A percentile compares a stretch with the other conserved stretches of the same genome.
phyloP scores from a whole-genome alignment of 1,140 invertebrate species.

The Delia radicum region DNA sequence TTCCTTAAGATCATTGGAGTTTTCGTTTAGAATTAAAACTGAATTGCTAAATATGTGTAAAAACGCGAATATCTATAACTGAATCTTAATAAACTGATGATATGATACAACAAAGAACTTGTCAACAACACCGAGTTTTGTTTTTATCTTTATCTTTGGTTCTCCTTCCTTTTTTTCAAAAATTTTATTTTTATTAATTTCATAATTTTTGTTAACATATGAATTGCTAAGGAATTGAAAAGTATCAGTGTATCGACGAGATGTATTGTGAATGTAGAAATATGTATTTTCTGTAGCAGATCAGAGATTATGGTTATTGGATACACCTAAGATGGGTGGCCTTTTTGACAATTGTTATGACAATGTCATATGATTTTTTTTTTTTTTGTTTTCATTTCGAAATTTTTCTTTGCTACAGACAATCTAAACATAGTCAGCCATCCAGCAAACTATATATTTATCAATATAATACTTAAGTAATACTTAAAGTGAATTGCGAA shows the following conservation, averaged over 20 bases:
- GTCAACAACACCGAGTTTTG: background rate
- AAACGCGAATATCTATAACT: background rate
- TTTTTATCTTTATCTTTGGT: background rate
- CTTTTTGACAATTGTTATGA: conserved; percentile 12
- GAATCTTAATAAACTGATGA: background rate
- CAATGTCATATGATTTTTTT: background rate
- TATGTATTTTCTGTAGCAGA: background rate
- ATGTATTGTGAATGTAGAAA: too few species aligned
- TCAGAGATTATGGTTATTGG: conserved; percentile 13
- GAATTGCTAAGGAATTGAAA: background rate
- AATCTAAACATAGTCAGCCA: background rate
- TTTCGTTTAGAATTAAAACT: conserved; percentile 21
- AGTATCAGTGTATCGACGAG: background rate
- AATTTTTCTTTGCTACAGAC: background rate
- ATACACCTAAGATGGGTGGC: conserved; percentile 12
- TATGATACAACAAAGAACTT: background rate
- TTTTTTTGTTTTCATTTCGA: background rate
- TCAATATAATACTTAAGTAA: background rate
- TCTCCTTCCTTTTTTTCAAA: background rate
- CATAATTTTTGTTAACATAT: background rate
- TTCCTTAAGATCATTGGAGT: conserved; percentile 7
- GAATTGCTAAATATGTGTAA: conserved; percentile 14
- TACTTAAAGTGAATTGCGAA: background rate
- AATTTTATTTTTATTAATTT: background rate
- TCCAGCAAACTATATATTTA: background rate